Evolutionary conservation across 2,797 vertebrate species (phyloP).

Genomic region (Galago senegalensis): DNA sequence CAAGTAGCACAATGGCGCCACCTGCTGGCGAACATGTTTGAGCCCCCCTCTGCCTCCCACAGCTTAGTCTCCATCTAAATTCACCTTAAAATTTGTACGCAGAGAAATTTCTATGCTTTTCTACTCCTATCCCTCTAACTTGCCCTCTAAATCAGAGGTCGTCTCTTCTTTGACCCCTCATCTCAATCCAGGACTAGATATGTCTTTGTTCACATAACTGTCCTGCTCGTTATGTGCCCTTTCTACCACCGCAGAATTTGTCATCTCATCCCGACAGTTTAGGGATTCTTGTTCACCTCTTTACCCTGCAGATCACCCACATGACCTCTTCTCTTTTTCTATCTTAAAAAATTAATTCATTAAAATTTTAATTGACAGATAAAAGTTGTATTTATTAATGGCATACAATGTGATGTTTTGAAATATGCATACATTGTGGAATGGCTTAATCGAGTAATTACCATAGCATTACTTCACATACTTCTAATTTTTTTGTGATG

Average conservation of each 20-base stretch:
- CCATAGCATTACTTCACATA: not conserved
- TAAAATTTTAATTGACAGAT: not conserved
- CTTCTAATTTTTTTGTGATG: not conserved
- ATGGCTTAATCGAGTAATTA: not conserved
- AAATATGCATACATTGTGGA: not conserved
- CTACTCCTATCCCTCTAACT: not conserved
- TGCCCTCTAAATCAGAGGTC: not conserved
- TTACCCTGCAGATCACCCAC: not conserved
- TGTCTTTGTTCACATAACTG: not conserved
- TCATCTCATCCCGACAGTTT: not conserved
- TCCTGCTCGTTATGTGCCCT: not conserved
- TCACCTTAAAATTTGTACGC: not conserved
- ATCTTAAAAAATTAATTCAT: not conserved
- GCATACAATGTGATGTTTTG: not conserved
- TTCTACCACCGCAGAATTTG: not conserved
- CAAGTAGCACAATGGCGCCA: not conserved
- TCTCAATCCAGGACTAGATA: not conserved
- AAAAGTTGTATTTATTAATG: not conserved
- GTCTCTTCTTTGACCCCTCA: not conserved
- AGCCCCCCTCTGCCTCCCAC: no score
- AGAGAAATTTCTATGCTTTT: not conserved
- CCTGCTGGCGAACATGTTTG: not conserved
- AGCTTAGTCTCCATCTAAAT: not conserved
- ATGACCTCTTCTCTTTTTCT: not conserved
- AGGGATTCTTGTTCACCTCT: not conserved